Evolutionary conservation across 2,797 vertebrate species (phyloP).

Genomic region (Anguilla marmorata): DNA sequence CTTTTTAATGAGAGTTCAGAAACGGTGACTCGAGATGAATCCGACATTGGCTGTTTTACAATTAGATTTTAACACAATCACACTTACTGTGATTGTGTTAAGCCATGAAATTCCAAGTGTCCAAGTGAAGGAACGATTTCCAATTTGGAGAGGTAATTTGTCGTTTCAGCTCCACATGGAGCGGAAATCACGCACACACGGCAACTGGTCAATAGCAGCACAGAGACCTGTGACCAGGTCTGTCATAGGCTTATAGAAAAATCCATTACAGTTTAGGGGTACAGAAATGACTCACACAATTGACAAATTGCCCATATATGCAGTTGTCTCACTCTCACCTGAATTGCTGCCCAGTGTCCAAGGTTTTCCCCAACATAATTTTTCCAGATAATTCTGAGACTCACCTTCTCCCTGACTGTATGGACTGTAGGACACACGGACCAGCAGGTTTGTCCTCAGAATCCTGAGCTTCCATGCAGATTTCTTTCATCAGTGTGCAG

Average conservation of each 20-base stretch:
- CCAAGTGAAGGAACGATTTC: neutral
- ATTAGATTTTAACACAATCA: no score
- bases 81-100: no score
- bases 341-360: neutral
- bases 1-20: neutral
- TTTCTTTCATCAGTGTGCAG: neutral
- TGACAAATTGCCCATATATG: neutral
- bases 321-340: neutral
- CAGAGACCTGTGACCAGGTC: neutral
- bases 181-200: neutral
- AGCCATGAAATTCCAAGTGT: no score
- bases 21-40: neutral
- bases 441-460: neutral
- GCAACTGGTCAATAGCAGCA: neutral
- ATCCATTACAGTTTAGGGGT: neutral
- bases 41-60: neutral
- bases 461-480: neutral
- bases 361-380: neutral
- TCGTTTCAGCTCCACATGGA: neutral
- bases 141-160: neutral
- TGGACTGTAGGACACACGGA: neutral
- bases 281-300: neutral
- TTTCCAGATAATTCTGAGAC: neutral
- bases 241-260: no score
- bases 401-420: neutral